A percentile compares a stretch with the other conserved stretches of the same genome.
These are phyloP conservation scores for Drosophila malerkotliana DNA, from an alignment of 1,140 invertebrate genomes.

Conservation along the genomic window DNA sequence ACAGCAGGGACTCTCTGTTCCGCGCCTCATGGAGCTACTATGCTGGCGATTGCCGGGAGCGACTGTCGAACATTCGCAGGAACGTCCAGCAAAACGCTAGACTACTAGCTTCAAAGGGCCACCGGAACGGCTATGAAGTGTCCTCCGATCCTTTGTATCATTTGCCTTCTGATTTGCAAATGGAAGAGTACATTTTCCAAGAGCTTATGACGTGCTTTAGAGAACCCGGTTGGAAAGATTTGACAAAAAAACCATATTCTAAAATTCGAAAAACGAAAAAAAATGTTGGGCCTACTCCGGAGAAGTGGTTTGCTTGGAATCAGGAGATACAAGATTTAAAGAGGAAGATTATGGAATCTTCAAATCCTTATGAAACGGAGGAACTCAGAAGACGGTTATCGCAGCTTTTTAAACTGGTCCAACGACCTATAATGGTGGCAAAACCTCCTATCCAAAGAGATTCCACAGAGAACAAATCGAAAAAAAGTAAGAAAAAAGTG, in stretches of 20 bases:
- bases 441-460: too few relatives aligned
- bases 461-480: too few relatives aligned
- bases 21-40: conserved; percentile 49
- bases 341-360: neutral
- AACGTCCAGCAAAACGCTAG: conserved; percentile 30
- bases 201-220: conserved; percentile 46
- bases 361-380: conserved; percentile 4
- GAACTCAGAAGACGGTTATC: neutral
- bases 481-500: too few relatives aligned
- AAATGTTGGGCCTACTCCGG: neutral
- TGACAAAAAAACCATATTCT: neutral
- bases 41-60: conserved; percentile 43
- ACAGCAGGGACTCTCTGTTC: conserved; percentile 33
- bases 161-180: neutral
- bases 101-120: conserved; percentile 9
- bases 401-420: conserved; percentile 2
- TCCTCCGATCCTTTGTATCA: neutral
- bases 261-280: neutral
- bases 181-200: conserved; percentile 21
- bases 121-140: neutral
- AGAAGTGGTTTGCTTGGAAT: conserved; percentile 11
- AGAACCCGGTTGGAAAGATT: neutral
- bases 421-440: neutral
- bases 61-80: conserved; percentile 28
- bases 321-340: neutral